These are phyloP conservation scores for Heliothis peltigera DNA, from an alignment of 2,888 invertebrate genomes.

Conservation along the genomic window DNA sequence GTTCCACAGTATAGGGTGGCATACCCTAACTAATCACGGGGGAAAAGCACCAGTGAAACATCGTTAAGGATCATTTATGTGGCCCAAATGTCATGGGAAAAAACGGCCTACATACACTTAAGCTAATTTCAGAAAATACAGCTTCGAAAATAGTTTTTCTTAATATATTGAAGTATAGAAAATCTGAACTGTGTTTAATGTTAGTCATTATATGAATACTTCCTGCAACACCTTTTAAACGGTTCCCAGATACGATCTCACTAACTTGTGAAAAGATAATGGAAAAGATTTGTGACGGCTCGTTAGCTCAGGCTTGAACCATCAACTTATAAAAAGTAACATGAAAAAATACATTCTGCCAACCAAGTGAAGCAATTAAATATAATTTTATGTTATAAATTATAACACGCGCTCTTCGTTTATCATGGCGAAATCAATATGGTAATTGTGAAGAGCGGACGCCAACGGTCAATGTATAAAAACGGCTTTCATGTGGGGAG, in stretches of 20 bases:
- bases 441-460: constrained; percentile 72
- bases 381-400: constrained; percentile 64
- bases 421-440: constrained; percentile 83
- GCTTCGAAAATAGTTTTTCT: not conserved
- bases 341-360: constrained; percentile 37
- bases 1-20: constrained; percentile 64
- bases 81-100: constrained; percentile 56
- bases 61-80: constrained; percentile 54
- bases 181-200: not conserved
- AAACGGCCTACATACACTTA: constrained; percentile 8
- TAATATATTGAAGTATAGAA: not conserved
- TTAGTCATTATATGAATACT: not conserved
- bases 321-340: constrained; percentile 36
- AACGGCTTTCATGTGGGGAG: constrained; percentile 67
- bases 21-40: constrained; percentile 73
- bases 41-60: constrained; percentile 48
- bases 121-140: not conserved
- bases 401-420: constrained; percentile 61
- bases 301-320: constrained; percentile 35
- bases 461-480: constrained; percentile 75
- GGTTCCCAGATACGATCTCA: constrained; percentile 36
- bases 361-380: constrained; percentile 63
- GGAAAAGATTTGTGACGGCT: constrained; percentile 45
- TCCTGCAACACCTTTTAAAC: not conserved
- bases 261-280: constrained; percentile 43